Evolutionary conservation across 2,113 vertebrate genomes (phyloP).

Genomic region (Monopterus albus): DNA sequence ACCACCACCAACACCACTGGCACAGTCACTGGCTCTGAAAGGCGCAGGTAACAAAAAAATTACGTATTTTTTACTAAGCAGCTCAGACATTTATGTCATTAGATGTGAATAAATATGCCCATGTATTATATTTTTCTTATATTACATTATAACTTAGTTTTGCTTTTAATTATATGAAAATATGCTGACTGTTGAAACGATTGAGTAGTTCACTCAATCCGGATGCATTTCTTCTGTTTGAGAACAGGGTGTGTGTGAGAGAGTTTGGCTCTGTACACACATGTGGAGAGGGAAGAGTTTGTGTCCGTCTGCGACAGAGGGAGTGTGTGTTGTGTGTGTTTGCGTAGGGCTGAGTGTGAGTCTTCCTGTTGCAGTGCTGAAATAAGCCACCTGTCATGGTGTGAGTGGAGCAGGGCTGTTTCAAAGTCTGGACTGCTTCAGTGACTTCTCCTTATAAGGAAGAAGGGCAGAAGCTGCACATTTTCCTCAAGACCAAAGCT

Average conservation of each 20-base stretch:
- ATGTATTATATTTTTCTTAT: no score
- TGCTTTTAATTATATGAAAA: no score
- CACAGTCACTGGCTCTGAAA: conserved; percentile 91
- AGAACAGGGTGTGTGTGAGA: conserved; percentile 18
- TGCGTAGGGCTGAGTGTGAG: conserved; percentile 37
- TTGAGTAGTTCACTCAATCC: no score
- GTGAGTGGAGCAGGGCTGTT: conserved; percentile 21
- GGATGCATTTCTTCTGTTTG: conserved; percentile 50
- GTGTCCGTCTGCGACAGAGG: neutral
- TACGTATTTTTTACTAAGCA: no score
- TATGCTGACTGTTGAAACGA: no score
- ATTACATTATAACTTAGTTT: no score
- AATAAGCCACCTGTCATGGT: conserved; percentile 70
- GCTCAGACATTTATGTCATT: no score
- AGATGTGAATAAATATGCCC: no score
- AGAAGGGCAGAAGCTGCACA: conserved; percentile 51
- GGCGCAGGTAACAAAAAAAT: no score
- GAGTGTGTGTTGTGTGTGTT: conserved; percentile 8
- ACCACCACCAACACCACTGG: conserved; percentile 89
- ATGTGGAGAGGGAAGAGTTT: neutral
- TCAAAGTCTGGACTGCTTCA: conserved; percentile 18
- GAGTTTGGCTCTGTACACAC: neutral
- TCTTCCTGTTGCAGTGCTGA: conserved; percentile 58
- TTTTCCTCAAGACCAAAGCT: conserved; percentile 47
- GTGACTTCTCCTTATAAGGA: conserved; percentile 75